Conservation (phyloP, 2,888 invertebrate genomes). For the Dryobotodes eremita region DNA sequence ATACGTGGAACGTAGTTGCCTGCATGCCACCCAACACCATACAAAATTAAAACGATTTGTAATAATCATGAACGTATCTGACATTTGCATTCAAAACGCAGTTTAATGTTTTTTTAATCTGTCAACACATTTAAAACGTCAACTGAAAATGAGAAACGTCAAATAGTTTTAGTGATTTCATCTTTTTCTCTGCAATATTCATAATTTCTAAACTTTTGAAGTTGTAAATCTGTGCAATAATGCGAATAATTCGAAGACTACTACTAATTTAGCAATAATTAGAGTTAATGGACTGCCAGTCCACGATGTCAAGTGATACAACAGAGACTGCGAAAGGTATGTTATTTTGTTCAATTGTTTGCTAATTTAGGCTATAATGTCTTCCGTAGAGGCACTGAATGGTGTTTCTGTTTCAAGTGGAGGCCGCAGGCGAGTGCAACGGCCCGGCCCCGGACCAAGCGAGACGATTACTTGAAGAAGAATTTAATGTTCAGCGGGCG, state of each 20-base stretch:
- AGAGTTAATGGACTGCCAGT: constrained; percentile 46
- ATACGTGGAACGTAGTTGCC: not conserved
- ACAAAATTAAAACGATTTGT: no score
- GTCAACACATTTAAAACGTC: constrained; percentile 51
- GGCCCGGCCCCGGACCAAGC: constrained; percentile 76
- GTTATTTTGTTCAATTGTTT: constrained; percentile 76
- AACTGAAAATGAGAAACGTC: constrained; percentile 65
- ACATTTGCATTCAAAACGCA: not conserved
- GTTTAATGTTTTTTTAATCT: not conserved
- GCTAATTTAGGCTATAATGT: constrained; percentile 70
- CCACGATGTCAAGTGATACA: constrained; percentile 82
- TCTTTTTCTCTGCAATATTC: constrained; percentile 59
- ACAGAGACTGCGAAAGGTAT: constrained; percentile 82
- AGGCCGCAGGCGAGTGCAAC: constrained; percentile 76
- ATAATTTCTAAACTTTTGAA: constrained; percentile 52
- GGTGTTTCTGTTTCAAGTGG: constrained; percentile 88
- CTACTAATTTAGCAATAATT: constrained; percentile 51
- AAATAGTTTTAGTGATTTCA: constrained; percentile 70
- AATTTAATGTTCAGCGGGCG: constrained; percentile 97
- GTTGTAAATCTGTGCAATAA: constrained; percentile 62
- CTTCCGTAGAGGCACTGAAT: constrained; percentile 81
- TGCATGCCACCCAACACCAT: not conserved
- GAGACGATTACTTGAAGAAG: constrained; percentile 93
- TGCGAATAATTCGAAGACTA: constrained; percentile 55
- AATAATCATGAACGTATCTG: not conserved